Percentiles rank a stretch among this genome's conserved stretches.
Conservation (phyloP, 2,113 vertebrate species). For the Thunnus thynnus region DNA sequence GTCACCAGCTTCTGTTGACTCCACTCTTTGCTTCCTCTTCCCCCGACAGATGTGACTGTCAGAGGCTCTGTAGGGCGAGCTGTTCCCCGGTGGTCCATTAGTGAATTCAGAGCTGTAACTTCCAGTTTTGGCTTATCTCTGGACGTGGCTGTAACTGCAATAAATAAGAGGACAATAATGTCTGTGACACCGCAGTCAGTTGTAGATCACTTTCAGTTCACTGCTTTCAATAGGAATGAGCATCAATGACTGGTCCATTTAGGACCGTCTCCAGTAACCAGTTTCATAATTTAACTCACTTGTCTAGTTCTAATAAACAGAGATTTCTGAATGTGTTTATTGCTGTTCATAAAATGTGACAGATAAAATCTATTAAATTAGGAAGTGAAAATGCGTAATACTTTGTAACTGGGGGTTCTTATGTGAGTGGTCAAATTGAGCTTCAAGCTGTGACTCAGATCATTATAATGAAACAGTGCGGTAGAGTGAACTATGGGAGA, state of each 20-base stretch:
- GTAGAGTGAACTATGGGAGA: too few species aligned
- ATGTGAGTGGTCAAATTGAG: not conserved
- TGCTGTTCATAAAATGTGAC: too few species aligned
- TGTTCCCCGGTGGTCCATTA: conserved; percentile 70
- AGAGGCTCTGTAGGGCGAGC: conserved; percentile 54
- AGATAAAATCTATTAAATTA: too few species aligned
- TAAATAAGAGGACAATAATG: conserved; percentile 30
- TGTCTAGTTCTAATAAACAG: too few species aligned
- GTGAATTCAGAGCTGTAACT: conserved; percentile 60
- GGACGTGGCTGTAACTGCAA: conserved; percentile 25
- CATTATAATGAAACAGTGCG: too few species aligned
- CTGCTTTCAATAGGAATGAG: conserved; percentile 5
- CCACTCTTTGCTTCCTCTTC: conserved; percentile 71
- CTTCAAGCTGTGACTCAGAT: too few species aligned
- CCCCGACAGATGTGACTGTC: conserved; percentile 77
- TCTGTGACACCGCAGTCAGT: conserved; percentile 10
- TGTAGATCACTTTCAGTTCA: conserved; percentile 18
- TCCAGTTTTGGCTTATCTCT: conserved; percentile 39
- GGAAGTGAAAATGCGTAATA: too few species aligned
- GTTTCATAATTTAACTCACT: too few species aligned
- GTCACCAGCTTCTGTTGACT: conserved; percentile 77
- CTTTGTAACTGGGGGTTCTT: not conserved
- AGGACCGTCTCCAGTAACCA: not conserved
- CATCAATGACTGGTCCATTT: not conserved
- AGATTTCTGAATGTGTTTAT: too few species aligned